Percentiles rank a stretch among this genome's conserved stretches.
Conservation (phyloP, 2,113 vertebrate genomes). For the Carassius carassius region DNA sequence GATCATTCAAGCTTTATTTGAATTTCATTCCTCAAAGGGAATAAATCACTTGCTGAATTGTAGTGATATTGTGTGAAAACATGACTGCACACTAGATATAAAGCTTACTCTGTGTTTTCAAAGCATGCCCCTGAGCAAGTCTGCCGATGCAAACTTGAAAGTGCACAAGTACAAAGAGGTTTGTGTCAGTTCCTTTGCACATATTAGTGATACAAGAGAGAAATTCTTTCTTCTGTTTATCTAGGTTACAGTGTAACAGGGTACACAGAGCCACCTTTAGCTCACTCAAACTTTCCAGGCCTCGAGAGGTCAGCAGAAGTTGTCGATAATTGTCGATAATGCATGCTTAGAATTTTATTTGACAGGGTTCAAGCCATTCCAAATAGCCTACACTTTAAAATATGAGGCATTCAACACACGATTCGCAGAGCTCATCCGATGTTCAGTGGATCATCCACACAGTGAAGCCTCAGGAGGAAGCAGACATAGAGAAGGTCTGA, state of each 20-base stretch:
- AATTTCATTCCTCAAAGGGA: neutral
- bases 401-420: neutral
- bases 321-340: neutral
- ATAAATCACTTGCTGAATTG: conserved; percentile 18
- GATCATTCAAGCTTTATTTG: neutral
- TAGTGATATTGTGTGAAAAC: conserved; percentile 1
- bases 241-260: conserved; percentile 12
- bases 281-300: neutral
- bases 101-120: conserved; percentile 34
- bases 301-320: neutral
- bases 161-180: conserved; percentile 4
- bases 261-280: neutral
- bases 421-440: neutral
- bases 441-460: neutral
- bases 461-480: neutral
- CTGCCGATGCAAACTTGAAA: conserved; percentile 27
- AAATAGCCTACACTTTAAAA: neutral
- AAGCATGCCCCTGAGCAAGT: conserved; percentile 31
- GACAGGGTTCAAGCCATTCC: neutral
- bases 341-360: neutral
- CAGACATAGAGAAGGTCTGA: neutral
- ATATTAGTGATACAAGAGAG: conserved; percentile 26
- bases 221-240: conserved; percentile 14
- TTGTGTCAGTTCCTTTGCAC: neutral
- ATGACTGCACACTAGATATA: conserved; percentile 29